Evolutionary conservation across 2,797 vertebrate genomes (phyloP).

Genomic region (Catharus ustulatus): DNA sequence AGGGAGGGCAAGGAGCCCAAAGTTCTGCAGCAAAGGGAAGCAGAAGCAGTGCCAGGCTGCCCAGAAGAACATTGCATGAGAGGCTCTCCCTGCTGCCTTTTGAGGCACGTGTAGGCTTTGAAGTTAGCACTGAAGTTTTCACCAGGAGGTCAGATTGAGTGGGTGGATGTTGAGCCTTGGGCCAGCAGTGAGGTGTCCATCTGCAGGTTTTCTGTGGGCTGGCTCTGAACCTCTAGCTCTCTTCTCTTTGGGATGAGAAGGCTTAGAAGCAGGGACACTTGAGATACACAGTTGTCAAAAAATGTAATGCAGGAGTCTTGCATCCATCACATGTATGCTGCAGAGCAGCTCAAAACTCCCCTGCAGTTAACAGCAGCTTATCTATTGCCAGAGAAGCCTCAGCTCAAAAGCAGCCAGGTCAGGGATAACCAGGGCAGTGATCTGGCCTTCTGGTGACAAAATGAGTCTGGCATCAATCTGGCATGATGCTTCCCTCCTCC

Average conservation of each 20-base stretch:
- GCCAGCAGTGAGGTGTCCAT: neutral
- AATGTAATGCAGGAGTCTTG: neutral
- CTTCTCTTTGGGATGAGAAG: neutral
- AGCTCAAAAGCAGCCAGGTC: neutral
- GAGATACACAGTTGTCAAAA: neutral
- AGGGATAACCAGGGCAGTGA: neutral
- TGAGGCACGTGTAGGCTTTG: neutral
- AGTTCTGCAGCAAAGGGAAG: neutral
- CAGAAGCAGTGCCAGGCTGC: neutral
- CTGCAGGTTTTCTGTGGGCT: neutral
- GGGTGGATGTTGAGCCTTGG: neutral
- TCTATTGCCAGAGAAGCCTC: neutral
- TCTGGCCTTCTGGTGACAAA: neutral
- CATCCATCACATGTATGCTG: neutral
- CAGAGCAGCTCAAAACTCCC: neutral
- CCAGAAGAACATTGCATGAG: neutral
- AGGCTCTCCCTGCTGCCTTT: neutral
- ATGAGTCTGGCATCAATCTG: neutral
- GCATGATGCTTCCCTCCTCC: neutral
- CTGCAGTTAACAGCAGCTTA: neutral
- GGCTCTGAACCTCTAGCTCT: neutral
- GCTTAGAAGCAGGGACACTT: neutral
- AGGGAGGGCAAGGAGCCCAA: neutral
- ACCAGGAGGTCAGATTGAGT: neutral
- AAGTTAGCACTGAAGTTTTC: slow-evolving; percentile 9